Base-by-base conservation (phyloP, 2,888 invertebrate genomes). In the Atherix ibis region DNA sequence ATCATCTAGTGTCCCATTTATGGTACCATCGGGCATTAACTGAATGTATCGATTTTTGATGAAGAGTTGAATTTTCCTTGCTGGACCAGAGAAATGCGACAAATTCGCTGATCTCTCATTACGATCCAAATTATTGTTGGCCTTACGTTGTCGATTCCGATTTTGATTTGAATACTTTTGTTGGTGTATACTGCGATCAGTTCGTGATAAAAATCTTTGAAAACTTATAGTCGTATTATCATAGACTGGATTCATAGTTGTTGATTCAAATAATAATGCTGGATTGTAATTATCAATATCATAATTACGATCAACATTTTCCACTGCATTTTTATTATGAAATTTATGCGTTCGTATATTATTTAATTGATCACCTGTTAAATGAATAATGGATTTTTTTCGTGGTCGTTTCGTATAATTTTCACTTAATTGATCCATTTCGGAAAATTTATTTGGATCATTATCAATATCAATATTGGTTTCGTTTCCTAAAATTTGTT, bases 21-120 rank as follows among this genome's bases (percentile, higher is more conserved):
- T 81, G 50, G 76, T 76, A 60, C 84, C 84, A 66, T 83, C 82
- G 47, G 80, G 79, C 64, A 81, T 65, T 51, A 85, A 68, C 66
- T 84, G 84, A 46, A 85, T 70, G 59, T 79, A 77, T 49, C 76
- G 72, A 66, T 83, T 78, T 66, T 78, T 82, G 63, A 85, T 76
- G 67, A 76, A 81, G 71, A 85, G 71, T 65, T 79, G 79, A 53
- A 84, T 81, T 56, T 79, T 81, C 50, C 82, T 70, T 44, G 75
- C 72, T 40, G 78, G 73, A 58, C 82, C 81, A 49, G 78, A 76
- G 57, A 81, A 74, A 64, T 80, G 79, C 53, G 80, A 79, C 54
- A 82, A 68, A 65, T 79, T 79, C 51, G 82, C 78, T 53, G 78
- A 78, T 55, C 83, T 75, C 63, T 81, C 62, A 43, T 60, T 61